Evolutionary conservation across 2,113 vertebrate species (phyloP), one percentile per base, ranked within the genome.

Genomic region (Sphaerodactylus townsendi): DNA sequence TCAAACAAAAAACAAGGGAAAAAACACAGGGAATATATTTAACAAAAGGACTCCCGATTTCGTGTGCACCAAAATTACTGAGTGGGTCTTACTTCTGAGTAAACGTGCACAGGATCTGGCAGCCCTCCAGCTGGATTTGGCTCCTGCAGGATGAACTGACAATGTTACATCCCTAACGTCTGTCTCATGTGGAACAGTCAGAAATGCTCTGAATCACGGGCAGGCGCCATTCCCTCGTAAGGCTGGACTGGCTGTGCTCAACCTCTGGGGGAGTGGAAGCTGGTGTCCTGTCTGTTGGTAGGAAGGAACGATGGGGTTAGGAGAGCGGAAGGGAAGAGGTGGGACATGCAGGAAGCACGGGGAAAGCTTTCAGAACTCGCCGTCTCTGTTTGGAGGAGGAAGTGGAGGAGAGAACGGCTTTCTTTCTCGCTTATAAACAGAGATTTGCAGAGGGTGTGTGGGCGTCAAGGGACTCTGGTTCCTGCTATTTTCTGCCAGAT

Each of bases 401-500:
- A 44, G 28, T 44, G 37, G 10, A 39, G 66, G 66, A 37, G 74
- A 62, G 5, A 37, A 23, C 30, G 73, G 10, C 50, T 48, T 59
- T 30, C 2, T 8, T 35, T 53, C 48, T 35, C 66, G 23, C 39
- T 69, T 28, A 48, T 33, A 85, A 37, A 71, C 69, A 85, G 76
- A 13, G 6, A 25, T 64, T n/a, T 70, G 48, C 79, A 62, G 72
- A 77, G 65, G 50, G 41, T 64, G 50, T 64, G 79, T 81, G 80
- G 85, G 85, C 33, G 66, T 56, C 4, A 6, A 68, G 59, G 35
- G 71, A 68, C 56, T 4, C 72, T 68, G 79, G 85, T 33, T 62
- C 79, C 76, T 68, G 75, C 56, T 77, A 28, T 77, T 28, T 46
- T 56, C 39, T 72, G 41, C 68, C 85, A 82, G 85, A 71, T 86